phyloP scores from a whole-genome alignment of 2,113 vertebrate species.

The Hemiscyllium ocellatum region DNA sequence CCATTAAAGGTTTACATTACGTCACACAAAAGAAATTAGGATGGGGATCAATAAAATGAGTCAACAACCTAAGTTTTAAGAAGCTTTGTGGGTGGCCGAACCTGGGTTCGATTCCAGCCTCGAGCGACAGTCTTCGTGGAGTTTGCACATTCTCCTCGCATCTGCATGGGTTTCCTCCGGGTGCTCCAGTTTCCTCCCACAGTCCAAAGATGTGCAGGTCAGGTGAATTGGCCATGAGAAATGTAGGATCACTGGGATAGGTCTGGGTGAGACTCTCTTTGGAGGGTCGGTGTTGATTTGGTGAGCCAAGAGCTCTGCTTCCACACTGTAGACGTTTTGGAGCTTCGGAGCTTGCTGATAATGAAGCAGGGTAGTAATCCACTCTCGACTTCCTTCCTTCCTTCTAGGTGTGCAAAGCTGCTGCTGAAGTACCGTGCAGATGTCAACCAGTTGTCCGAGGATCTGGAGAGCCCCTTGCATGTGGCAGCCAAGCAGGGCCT shows the following conservation, averaged over 20 bases:
- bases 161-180: too few relatives aligned
- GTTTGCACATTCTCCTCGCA: too few relatives aligned
- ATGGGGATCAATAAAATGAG: not conserved
- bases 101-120: too few relatives aligned
- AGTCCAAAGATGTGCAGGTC: too few relatives aligned
- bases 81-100: not conserved
- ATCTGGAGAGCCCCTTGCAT: slow-evolving; percentile 55
- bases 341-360: not conserved
- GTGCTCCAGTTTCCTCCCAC: too few relatives aligned
- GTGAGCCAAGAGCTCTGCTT: too few relatives aligned
- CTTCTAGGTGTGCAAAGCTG: slow-evolving; percentile 57
- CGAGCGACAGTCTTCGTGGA: too few relatives aligned
- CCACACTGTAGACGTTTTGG: too few relatives aligned
- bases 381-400: not conserved
- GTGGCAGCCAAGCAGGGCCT: slow-evolving; percentile 55
- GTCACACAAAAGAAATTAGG: not conserved
- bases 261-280: too few relatives aligned
- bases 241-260: too few relatives aligned
- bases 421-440: slow-evolving; percentile 56
- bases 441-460: slow-evolving; percentile 46
- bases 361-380: not conserved
- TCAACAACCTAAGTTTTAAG: not conserved
- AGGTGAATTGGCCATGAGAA: too few relatives aligned
- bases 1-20: not conserved
- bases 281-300: too few relatives aligned